Conservation (phyloP, 1,140 invertebrate species). For the Bradysia coprophila region DNA sequence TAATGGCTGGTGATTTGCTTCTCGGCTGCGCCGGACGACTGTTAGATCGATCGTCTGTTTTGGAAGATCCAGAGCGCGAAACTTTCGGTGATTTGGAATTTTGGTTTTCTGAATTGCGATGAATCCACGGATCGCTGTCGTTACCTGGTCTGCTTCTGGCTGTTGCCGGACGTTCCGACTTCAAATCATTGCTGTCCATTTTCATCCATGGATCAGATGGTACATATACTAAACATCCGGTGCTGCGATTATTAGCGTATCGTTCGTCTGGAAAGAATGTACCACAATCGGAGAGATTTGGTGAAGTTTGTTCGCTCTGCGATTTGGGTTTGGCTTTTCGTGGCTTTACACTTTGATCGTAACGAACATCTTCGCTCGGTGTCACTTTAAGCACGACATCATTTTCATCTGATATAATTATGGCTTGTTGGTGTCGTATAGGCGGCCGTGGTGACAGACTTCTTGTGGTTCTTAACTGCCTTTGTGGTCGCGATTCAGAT, state of each 20-base stretch:
- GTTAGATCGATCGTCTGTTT: background rate
- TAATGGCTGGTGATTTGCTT: background rate
- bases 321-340: slow-evolving; percentile 7
- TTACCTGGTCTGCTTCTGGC: background rate
- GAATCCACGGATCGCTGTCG: slow-evolving; percentile 4
- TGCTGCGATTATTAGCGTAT: slow-evolving; percentile 13
- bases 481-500: slow-evolving; percentile 4
- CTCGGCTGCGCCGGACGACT: background rate
- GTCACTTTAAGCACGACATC: slow-evolving; percentile 5
- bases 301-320: slow-evolving; percentile 20
- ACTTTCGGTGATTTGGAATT: background rate
- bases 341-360: slow-evolving; percentile 3
- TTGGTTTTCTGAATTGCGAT: background rate
- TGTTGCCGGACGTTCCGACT: background rate
- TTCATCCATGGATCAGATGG: slow-evolving; percentile 23
- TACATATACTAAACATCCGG: slow-evolving; percentile 16
- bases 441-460: slow-evolving; percentile 7
- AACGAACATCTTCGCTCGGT: slow-evolving; percentile 1
- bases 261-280: slow-evolving; percentile 9
- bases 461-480: slow-evolving; percentile 5
- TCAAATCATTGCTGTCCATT: slow-evolving; percentile 9
- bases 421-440: slow-evolving; percentile 6
- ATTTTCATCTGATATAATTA: slow-evolving; percentile 6
- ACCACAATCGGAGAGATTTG: slow-evolving; percentile 15
- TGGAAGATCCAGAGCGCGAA: background rate